A percentile compares a stretch with the other conserved stretches of the same genome.
Conservation (phyloP, 2,888 invertebrate species). For the Drosophila infuscata region DNA sequence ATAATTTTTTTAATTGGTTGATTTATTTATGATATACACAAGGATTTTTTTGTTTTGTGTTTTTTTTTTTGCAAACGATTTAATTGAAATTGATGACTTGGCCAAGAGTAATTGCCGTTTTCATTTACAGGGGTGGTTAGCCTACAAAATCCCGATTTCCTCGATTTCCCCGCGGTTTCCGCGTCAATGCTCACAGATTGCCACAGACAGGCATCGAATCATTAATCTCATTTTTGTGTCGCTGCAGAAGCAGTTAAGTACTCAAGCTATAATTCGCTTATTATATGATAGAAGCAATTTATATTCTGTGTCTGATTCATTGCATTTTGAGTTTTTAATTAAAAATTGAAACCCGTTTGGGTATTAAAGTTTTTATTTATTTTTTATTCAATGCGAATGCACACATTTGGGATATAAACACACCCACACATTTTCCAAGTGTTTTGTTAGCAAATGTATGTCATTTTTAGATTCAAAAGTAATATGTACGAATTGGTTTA, state of each 20-base stretch:
- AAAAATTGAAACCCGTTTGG: constrained; percentile 33
- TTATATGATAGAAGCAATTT: constrained; percentile 8
- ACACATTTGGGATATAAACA: not conserved
- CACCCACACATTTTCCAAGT: not conserved
- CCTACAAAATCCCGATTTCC: constrained; percentile 6
- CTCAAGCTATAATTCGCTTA: constrained; percentile 11
- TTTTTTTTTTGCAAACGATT: constrained; percentile 51
- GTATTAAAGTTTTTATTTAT: constrained; percentile 10
- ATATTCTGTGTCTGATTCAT: constrained; percentile 40
- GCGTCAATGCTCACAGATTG: not conserved
- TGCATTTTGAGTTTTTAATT: constrained; percentile 25
- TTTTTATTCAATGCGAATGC: not conserved
- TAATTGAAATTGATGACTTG: constrained; percentile 73
- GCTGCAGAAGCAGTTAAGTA: constrained; percentile 13
- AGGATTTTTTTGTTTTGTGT: not conserved
- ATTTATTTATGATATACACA: constrained; percentile 31
- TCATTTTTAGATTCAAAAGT: not conserved
- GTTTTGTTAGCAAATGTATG: not conserved
- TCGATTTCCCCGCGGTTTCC: not conserved
- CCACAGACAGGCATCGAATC: constrained; percentile 6
- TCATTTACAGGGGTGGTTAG: constrained; percentile 8
- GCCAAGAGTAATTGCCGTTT: constrained; percentile 29
- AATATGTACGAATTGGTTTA: not conserved
- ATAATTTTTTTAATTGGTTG: constrained; percentile 20
- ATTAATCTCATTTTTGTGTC: constrained; percentile 22